These are phyloP conservation scores for Rhaphigaster nebulosa DNA, from an alignment of 2,888 invertebrate genomes.

Conservation along the genomic window DNA sequence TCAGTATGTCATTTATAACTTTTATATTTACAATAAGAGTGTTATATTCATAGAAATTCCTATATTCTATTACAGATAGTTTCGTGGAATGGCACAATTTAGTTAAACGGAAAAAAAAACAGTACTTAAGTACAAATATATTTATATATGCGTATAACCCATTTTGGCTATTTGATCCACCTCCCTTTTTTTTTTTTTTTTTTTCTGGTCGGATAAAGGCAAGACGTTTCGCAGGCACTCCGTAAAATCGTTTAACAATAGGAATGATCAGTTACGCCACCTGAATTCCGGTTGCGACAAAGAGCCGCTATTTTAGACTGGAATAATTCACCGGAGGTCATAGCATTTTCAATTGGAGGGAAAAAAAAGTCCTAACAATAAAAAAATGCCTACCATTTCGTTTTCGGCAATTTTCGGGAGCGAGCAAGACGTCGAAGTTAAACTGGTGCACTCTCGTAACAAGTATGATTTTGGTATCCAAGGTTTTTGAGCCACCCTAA, in stretches of 20 bases:
- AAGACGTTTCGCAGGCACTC: slow-evolving; percentile 23
- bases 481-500: no score
- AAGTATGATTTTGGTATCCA: no score
- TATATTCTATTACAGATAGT: no score
- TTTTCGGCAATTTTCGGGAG: no score
- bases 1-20: no score
- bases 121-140: no score
- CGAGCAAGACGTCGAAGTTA: no score
- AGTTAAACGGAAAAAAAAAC: no score
- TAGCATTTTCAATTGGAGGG: not conserved
- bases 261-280: slow-evolving; percentile 18
- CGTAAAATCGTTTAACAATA: slow-evolving; percentile 28
- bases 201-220: not conserved
- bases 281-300: slow-evolving; percentile 28
- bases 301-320: not conserved
- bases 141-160: not conserved
- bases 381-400: not conserved
- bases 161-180: not conserved
- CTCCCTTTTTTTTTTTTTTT: not conserved
- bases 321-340: slow-evolving; percentile 23
- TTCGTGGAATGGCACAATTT: no score
- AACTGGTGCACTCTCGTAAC: no score
- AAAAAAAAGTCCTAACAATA: not conserved
- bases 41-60: no score
- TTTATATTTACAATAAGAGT: no score